Conservation (phyloP, 2,797 vertebrate species). For the Poeciliopsis infans region DNA sequence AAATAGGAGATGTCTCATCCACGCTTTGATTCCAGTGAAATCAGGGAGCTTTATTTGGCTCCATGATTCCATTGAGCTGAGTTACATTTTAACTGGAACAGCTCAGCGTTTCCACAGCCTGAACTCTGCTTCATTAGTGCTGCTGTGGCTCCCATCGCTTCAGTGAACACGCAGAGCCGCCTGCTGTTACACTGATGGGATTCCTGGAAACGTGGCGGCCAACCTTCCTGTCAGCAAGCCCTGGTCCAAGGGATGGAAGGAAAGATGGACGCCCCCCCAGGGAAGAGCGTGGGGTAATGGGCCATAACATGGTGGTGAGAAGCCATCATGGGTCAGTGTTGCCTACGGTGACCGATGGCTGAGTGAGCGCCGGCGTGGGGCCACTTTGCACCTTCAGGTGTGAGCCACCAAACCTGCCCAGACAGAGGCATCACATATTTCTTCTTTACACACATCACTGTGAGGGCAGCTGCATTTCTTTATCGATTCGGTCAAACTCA, state of each 20-base stretch:
- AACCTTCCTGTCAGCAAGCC: constrained; percentile 14
- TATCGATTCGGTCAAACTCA: not conserved
- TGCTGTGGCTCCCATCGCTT: not conserved
- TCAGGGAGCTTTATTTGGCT: not conserved
- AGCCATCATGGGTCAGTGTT: constrained; percentile 18
- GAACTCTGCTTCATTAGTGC: not conserved
- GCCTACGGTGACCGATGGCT: not conserved
- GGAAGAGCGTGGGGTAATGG: constrained; percentile 44
- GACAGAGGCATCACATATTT: not conserved
- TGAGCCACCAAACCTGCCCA: not conserved
- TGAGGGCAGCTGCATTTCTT: not conserved
- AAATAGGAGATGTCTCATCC: not conserved
- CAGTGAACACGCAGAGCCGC: not conserved
- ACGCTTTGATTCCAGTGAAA: not conserved
- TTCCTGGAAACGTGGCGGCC: constrained; percentile 42
- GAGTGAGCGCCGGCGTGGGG: not conserved
- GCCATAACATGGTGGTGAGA: constrained; percentile 41
- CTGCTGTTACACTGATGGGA: constrained; percentile 15
- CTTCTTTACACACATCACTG: not conserved
- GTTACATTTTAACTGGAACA: not conserved
- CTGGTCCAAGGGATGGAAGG: not conserved
- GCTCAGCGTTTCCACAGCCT: not conserved
- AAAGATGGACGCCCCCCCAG: not conserved
- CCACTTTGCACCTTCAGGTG: constrained; percentile 5
- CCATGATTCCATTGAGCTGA: not conserved